These are phyloP conservation scores for Spondyliosoma cantharus DNA, from an alignment of 2,797 vertebrate genomes.

Conservation along the genomic window DNA sequence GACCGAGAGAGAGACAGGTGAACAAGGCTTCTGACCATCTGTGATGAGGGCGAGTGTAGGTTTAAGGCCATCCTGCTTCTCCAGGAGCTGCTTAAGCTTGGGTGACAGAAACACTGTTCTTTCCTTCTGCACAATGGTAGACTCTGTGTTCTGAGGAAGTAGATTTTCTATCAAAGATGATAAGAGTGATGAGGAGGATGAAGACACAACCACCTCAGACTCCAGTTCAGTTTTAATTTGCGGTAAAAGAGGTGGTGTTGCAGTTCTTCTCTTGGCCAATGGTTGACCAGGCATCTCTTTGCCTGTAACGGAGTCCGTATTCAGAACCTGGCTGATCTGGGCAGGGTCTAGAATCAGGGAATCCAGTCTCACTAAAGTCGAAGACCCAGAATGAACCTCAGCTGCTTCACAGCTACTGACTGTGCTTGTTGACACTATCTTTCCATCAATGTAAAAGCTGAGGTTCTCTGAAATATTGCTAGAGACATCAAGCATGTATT, in stretches of 20 bases:
- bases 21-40: slow-evolving; percentile 88
- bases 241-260: slow-evolving; percentile 91
- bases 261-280: slow-evolving; percentile 90
- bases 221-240: slow-evolving; percentile 94
- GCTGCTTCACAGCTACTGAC: slow-evolving; percentile 91
- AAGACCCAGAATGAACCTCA: slow-evolving; percentile 87
- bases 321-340: slow-evolving; percentile 87
- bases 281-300: slow-evolving; percentile 87
- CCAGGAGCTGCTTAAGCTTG: slow-evolving; percentile 94
- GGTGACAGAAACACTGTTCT: slow-evolving; percentile 92
- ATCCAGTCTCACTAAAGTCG: slow-evolving; percentile 87
- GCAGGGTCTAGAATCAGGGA: slow-evolving; percentile 88
- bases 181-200: slow-evolving; percentile 83
- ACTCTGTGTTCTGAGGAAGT: slow-evolving; percentile 85
- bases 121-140: slow-evolving; percentile 87
- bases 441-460: slow-evolving; percentile 96
- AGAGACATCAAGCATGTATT: slow-evolving; percentile 94
- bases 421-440: slow-evolving; percentile 92
- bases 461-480: slow-evolving; percentile 97
- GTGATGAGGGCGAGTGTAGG: slow-evolving; percentile 81
- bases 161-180: slow-evolving; percentile 80
- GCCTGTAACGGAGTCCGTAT: slow-evolving; percentile 74
- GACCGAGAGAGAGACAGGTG: slow-evolving; percentile 86
- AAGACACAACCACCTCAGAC: slow-evolving; percentile 84
- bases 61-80: slow-evolving; percentile 91